Conservation (phyloP, 2,888 invertebrate genomes). For the Myathropa florea region DNA sequence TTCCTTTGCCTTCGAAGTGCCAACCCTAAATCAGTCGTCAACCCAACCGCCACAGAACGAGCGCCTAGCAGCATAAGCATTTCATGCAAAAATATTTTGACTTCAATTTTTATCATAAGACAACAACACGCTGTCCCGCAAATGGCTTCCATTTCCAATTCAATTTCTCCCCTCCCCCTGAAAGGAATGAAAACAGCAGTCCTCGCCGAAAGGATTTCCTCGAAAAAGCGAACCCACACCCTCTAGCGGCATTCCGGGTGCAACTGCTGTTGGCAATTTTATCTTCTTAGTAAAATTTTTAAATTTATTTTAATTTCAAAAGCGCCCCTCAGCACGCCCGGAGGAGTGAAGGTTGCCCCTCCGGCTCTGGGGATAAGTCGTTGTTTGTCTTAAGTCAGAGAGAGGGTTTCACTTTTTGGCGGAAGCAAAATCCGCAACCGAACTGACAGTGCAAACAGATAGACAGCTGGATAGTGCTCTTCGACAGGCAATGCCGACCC, state of each 20-base stretch:
- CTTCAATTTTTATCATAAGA: slow-evolving; percentile 22
- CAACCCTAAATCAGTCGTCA: background rate
- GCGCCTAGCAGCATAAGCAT: background rate
- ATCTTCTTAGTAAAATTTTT: slow-evolving; percentile 38
- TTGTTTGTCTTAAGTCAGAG: slow-evolving; percentile 21
- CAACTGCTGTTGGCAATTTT: slow-evolving; percentile 26
- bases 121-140: slow-evolving; percentile 25
- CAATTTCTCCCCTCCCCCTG: background rate
- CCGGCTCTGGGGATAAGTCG: slow-evolving; percentile 11
- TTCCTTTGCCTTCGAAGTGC: background rate
- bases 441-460: slow-evolving; percentile 54
- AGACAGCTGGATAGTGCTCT: slow-evolving; percentile 60
- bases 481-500: slow-evolving; percentile 40
- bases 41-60: background rate
- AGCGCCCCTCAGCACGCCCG: background rate
- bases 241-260: background rate
- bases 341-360: background rate
- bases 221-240: background rate
- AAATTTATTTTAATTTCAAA: slow-evolving; percentile 62
- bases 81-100: slow-evolving; percentile 19
- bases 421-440: slow-evolving; percentile 55
- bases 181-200: background rate
- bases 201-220: background rate
- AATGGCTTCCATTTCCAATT: slow-evolving; percentile 13
- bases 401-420: background rate